Base-by-base conservation (phyloP, 2,113 vertebrate genomes). In the Clinocottus analis region DNA sequence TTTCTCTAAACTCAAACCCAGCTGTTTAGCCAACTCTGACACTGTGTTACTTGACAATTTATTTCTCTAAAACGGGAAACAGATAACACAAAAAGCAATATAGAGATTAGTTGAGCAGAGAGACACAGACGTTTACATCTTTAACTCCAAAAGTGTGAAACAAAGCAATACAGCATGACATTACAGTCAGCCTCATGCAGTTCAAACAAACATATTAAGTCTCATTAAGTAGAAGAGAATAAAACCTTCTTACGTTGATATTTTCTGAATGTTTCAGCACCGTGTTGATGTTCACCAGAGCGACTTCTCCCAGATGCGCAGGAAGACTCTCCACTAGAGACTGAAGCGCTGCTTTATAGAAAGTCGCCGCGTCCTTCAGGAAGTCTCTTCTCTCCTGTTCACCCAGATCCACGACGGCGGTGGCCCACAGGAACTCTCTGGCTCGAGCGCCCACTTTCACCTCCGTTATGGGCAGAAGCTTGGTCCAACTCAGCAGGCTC, bases 261-360 rank as follows among this genome's bases (percentile, higher is more conserved):
- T 80, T 66, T 31, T 75, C 60, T 0, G 85, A 76, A 4, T 89
- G 77, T 60, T 80, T 89, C 67, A 95, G 77, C 12, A 95, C 3
- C 0, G 16, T 12, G n/a, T 21, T 5, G 9, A 95, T 80, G 9
- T 88, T 90, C 64, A 17, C 88, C 35, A 93, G 71, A 0, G 62
- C 55, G 17, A 29, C 12, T 0, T 86, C 47, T 31, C 81, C 59
- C 0, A 94, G 78, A 10, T 71, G 53, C 25, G 21, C 5, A 1
- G 94, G 94, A 12, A 94, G 10, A 59, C 74, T 85, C 29, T 83
- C 23, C 12, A 61, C 61, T 21, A 95, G 64, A 67, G 74, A 80
- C 27, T 72, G n/a, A 0, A 91, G 90, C 0, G 77, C 79, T 0
- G 84, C 75, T 21, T 62, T 75, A 31, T 94, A 94, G 78, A 95